Percentiles rank a stretch among this genome's conserved stretches.
Evolutionary conservation across 2,888 invertebrate species (phyloP).

Genomic region (Melanostoma mellinum): DNA sequence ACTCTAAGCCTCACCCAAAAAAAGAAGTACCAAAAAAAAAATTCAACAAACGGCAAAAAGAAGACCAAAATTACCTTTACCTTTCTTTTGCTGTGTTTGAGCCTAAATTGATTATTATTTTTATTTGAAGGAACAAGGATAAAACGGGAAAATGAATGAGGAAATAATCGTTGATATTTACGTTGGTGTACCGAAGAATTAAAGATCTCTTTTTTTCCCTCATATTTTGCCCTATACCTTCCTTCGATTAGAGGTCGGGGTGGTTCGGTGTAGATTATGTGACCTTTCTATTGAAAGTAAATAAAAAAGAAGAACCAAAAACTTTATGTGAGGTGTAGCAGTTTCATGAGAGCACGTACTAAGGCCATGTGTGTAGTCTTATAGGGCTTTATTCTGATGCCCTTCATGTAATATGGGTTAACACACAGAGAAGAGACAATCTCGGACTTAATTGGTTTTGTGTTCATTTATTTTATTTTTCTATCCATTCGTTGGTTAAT

Average conservation of each 20-base stretch:
- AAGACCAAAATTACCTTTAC: constrained; percentile 55
- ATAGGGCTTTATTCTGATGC: constrained; percentile 34
- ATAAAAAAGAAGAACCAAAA: constrained; percentile 20
- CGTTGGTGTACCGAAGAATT: constrained; percentile 57
- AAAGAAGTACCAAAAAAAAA: not conserved
- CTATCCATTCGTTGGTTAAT: not conserved
- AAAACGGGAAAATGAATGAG: constrained; percentile 13
- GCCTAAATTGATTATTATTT: constrained; percentile 72
- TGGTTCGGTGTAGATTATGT: not conserved
- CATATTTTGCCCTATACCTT: not conserved
- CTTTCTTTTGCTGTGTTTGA: constrained; percentile 21
- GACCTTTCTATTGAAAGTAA: constrained; percentile 37
- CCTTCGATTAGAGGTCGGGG: not conserved
- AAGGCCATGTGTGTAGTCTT: constrained; percentile 9
- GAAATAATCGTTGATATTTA: constrained; percentile 65
- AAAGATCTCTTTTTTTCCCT: constrained; percentile 37
- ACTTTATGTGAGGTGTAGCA: constrained; percentile 22
- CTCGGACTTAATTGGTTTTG: constrained; percentile 55
- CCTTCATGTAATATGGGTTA: constrained; percentile 46
- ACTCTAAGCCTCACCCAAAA: constrained; percentile 56
- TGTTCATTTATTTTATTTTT: constrained; percentile 1
- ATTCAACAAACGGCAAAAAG: not conserved
- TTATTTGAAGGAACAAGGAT: constrained; percentile 53
- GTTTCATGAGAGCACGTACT: constrained; percentile 30
- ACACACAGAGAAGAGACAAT: constrained; percentile 47